Conservation (phyloP, 2,113 vertebrate genomes). For the Oreochromis niloticus region DNA sequence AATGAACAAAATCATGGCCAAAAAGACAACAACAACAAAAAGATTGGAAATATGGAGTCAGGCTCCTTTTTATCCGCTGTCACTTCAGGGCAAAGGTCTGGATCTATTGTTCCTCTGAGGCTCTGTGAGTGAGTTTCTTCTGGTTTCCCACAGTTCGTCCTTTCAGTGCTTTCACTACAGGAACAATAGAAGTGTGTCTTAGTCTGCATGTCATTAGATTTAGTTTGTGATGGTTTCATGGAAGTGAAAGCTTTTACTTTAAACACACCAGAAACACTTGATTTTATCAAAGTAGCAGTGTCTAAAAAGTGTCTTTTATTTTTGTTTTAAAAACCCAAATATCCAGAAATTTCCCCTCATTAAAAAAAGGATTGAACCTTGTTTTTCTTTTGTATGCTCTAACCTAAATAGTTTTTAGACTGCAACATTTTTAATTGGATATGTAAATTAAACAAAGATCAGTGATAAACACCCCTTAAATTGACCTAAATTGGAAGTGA, state of each 20-base stretch:
- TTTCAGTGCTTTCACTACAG: neutral
- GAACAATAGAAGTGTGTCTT: constrained; percentile 39
- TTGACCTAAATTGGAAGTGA: neutral
- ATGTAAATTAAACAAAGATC: neutral
- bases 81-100: neutral
- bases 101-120: constrained; percentile 17
- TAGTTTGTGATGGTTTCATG: neutral
- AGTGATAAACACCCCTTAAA: neutral
- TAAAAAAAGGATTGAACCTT: neutral
- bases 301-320: neutral
- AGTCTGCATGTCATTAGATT: neutral
- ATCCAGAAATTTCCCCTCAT: neutral
- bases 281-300: neutral
- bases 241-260: neutral
- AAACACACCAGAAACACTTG: neutral
- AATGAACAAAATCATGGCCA: neutral
- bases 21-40: neutral
- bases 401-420: neutral
- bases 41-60: neutral
- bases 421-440: neutral
- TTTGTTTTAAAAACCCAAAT: neutral
- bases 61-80: neutral
- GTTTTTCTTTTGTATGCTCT: neutral
- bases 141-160: constrained; percentile 44
- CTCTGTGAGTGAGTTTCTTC: constrained; percentile 33